These are phyloP conservation scores for Hermaeophaga mercurialis DNA, from an alignment of 2,888 invertebrate genomes.

Conservation along the genomic window DNA sequence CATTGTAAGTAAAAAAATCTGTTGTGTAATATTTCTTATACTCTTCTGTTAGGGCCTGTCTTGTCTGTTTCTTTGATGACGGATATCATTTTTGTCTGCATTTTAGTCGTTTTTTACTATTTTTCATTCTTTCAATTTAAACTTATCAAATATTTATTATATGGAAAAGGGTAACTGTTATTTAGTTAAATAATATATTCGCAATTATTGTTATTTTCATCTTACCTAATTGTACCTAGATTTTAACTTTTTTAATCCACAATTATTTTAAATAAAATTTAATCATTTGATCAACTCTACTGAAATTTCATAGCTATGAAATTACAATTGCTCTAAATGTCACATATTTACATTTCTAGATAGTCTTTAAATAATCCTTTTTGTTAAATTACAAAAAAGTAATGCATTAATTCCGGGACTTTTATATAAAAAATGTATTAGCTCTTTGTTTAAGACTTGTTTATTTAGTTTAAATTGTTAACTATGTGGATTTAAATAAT, in stretches of 20 bases:
- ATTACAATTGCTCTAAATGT: no score
- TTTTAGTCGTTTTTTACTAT: constrained; percentile 40
- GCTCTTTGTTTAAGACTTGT: no score
- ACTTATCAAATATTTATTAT: constrained; percentile 39
- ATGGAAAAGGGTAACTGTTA: constrained; percentile 46
- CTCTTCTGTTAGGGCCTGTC: constrained; percentile 41
- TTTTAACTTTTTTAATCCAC: constrained; percentile 13
- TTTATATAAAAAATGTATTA: no score
- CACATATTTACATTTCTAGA: no score
- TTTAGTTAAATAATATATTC: constrained; percentile 38
- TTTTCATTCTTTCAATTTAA: constrained; percentile 39
- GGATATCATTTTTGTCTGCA: constrained; percentile 42
- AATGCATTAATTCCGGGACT: no score
- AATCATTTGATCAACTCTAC: no score
- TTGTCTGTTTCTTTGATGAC: constrained; percentile 36
- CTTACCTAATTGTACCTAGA: constrained; percentile 19
- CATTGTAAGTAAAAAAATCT: constrained; percentile 55
- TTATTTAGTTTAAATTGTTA: no score
- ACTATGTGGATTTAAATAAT: no score
- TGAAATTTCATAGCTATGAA: no score
- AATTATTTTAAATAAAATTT: background rate
- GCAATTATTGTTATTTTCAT: background rate
- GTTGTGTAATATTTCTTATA: constrained; percentile 51
- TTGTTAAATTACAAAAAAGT: no score
- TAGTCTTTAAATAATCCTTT: no score